These are phyloP conservation scores for Bombus confusus DNA, from an alignment of 1,140 invertebrate species.

Conservation along the genomic window DNA sequence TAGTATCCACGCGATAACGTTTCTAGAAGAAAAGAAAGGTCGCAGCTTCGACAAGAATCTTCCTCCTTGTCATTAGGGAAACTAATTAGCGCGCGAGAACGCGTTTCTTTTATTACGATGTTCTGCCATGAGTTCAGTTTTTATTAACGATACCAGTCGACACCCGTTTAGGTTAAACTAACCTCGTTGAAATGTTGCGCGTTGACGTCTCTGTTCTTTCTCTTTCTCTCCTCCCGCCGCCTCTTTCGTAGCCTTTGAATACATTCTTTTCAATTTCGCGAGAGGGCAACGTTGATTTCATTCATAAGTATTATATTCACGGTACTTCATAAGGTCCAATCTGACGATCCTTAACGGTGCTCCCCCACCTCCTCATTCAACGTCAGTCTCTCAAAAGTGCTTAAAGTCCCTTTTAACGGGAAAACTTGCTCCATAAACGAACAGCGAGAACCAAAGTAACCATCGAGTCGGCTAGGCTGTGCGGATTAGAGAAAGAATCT, in stretches of 20 bases:
- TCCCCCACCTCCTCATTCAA: constrained; percentile 45
- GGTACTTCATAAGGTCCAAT: constrained; percentile 42
- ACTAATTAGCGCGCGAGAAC: neutral
- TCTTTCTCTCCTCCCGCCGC: neutral
- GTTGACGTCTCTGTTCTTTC: neutral
- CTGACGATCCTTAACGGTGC: constrained; percentile 47
- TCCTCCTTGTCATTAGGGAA: no score
- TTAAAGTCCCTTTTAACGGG: constrained; percentile 52
- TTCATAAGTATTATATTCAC: constrained; percentile 36
- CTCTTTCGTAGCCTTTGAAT: constrained; percentile 12
- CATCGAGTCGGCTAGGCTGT: neutral
- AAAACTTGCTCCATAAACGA: constrained; percentile 46
- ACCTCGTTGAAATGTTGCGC: neutral
- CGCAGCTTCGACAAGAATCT: neutral
- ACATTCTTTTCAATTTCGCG: constrained; percentile 24
- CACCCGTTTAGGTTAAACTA: neutral
- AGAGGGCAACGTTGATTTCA: constrained; percentile 30
- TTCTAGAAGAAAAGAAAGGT: neutral
- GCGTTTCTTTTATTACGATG: neutral
- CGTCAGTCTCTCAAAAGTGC: constrained; percentile 40
- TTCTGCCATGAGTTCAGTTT: neutral
- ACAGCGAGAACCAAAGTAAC: constrained; percentile 41
- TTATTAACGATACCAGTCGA: neutral
- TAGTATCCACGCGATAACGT: neutral
- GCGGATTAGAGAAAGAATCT: constrained; percentile 32